Conservation (phyloP, 2,888 invertebrate species). For the Geotrupes spiniger region DNA sequence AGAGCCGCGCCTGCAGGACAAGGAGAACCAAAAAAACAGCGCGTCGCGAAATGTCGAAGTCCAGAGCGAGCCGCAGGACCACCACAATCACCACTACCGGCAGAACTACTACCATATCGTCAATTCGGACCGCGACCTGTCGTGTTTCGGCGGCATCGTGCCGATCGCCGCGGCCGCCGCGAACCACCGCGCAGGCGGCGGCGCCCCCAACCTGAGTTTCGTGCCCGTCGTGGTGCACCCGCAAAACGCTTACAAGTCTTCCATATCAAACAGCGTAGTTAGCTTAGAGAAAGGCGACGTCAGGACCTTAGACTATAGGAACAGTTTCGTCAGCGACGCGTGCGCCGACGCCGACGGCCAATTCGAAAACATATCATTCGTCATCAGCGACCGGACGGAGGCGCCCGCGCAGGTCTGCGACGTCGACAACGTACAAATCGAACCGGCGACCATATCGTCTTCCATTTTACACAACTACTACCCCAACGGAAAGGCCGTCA, state of each 20-base stretch:
- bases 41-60: conserved; percentile 14
- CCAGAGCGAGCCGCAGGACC: conserved; percentile 3
- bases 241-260: conserved; percentile 38
- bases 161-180: too few relatives aligned
- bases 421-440: conserved; percentile 26
- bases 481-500: conserved; percentile 3
- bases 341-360: conserved; percentile 23
- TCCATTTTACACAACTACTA: conserved; percentile 40
- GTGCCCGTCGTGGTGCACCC: too few relatives aligned
- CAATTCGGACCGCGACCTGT: too few relatives aligned
- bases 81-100: conserved; percentile 1
- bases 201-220: too few relatives aligned
- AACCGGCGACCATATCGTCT: conserved; percentile 41
- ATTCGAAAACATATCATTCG: conserved; percentile 45
- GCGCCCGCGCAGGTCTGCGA: conserved; percentile 40
- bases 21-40: conserved; percentile 37
- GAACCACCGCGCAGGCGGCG: too few relatives aligned
- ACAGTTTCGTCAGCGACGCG: conserved; percentile 14
- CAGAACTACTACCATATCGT: background rate
- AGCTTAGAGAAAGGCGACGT: conserved; percentile 20
- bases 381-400: conserved; percentile 35
- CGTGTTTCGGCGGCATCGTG: too few relatives aligned
- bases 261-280: conserved; percentile 42
- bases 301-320: conserved; percentile 26
- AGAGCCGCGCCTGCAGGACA: conserved; percentile 30